Evolutionary conservation across 2,888 invertebrate genomes (phyloP).

Genomic region (Drosophila dives): DNA sequence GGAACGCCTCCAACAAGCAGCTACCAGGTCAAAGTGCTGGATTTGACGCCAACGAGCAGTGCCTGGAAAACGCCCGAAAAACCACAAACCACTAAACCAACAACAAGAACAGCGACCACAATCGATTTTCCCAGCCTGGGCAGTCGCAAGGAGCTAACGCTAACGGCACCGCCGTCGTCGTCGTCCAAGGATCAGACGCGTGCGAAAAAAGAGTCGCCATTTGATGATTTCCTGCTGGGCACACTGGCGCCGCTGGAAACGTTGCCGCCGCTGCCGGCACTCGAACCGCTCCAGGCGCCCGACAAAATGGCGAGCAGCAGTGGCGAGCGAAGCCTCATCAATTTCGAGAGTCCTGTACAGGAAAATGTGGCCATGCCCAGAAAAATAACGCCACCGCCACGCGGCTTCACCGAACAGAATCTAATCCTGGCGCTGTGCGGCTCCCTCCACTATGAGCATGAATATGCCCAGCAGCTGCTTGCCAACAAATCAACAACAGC

Average conservation of each 20-base stretch:
- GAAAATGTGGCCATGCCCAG: slow-evolving; percentile 67
- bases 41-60: slow-evolving; percentile 14
- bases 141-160: slow-evolving; percentile 10
- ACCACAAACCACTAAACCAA: not conserved
- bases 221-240: slow-evolving; percentile 70
- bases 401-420: slow-evolving; percentile 81
- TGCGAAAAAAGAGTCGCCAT: slow-evolving; percentile 25
- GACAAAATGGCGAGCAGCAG: not conserved
- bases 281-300: slow-evolving; percentile 72
- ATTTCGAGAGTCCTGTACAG: slow-evolving; percentile 83
- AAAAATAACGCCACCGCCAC: slow-evolving; percentile 70
- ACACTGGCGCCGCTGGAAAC: slow-evolving; percentile 62
- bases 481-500: not conserved
- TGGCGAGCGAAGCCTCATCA: slow-evolving; percentile 79
- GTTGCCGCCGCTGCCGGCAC: slow-evolving; percentile 73
- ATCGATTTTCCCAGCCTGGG: slow-evolving; percentile 29
- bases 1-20: not conserved
- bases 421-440: slow-evolving; percentile 84
- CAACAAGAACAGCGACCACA: not conserved
- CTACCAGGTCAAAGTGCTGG: slow-evolving; percentile 38
- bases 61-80: slow-evolving; percentile 38
- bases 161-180: slow-evolving; percentile 1
- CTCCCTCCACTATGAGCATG: slow-evolving; percentile 83
- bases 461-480: slow-evolving; percentile 53
- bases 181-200: slow-evolving; percentile 18